These are phyloP conservation scores for Arbacia lixula DNA, from an alignment of 53 echinoderm and acorn worm genomes.

Conservation along the genomic window DNA sequence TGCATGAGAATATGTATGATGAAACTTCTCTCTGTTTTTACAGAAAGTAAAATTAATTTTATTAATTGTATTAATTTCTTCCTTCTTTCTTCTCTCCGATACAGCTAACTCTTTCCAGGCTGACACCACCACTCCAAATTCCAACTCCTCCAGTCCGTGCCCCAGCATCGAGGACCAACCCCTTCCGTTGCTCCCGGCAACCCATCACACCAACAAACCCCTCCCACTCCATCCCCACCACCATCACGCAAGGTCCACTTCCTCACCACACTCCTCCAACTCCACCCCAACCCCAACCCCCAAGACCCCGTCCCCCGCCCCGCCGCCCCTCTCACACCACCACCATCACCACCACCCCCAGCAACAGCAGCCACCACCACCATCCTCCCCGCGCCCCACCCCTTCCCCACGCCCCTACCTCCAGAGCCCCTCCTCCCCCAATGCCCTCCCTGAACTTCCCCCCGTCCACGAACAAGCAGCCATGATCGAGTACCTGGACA, in stretches of 20 bases:
- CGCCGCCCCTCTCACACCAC: constrained; percentile 14
- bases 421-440: constrained; percentile 66
- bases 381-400: constrained; percentile 31
- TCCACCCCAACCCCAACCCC: constrained; percentile 44
- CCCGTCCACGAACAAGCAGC: constrained; percentile 97
- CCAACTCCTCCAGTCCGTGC: constrained; percentile 36
- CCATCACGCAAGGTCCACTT: constrained; percentile 37
- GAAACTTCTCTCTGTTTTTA: no score
- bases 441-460: constrained; percentile 81
- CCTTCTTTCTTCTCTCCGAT: not conserved
- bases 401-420: constrained; percentile 54
- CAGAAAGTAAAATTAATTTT: no score
- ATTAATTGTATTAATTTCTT: no score
- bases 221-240: no score
- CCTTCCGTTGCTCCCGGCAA: constrained; percentile 47
- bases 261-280: constrained; percentile 52
- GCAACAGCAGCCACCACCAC: constrained; percentile 24
- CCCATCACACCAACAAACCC: constrained; percentile 36
- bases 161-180: constrained; percentile 52
- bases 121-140: constrained; percentile 50
- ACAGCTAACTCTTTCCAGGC: constrained; percentile 49
- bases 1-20: no score
- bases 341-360: constrained; percentile 9
- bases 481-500: constrained; percentile 96
- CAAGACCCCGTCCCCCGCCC: constrained; percentile 38